Percentiles rank a stretch among this genome's conserved stretches.
Conservation (phyloP, 64 coral and sea anemone genomes). For the Anthopleura sola region DNA sequence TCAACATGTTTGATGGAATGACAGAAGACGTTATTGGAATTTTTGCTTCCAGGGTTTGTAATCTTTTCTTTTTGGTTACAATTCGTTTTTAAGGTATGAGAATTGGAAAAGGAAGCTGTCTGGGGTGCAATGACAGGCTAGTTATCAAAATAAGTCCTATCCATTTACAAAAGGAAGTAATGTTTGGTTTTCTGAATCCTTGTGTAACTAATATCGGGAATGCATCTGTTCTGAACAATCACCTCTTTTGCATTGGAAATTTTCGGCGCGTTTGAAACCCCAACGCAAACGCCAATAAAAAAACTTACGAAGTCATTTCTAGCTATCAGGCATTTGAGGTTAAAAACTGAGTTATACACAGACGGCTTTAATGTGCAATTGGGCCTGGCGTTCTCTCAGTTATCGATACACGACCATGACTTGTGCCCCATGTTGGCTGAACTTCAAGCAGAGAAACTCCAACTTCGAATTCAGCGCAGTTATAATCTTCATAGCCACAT, state of each 20-base stretch:
- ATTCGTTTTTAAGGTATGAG: neutral
- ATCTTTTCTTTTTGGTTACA: neutral
- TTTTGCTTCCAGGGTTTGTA: neutral
- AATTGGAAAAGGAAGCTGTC: conserved; percentile 21
- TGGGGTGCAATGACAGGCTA: neutral
- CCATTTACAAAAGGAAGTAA: conserved; percentile 7
- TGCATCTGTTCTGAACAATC: conserved; percentile 23
- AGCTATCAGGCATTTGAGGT: neutral
- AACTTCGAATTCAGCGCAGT: neutral
- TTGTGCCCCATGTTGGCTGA: neutral
- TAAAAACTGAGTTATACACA: neutral
- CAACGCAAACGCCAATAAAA: neutral
- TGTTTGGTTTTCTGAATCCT: conserved; percentile 9
- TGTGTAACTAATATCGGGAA: conserved; percentile 5
- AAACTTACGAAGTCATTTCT: neutral
- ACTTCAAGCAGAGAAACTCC: neutral
- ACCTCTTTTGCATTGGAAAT: conserved; percentile 5
- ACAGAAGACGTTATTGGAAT: neutral
- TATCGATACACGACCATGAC: neutral
- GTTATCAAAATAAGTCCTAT: conserved; percentile 1
- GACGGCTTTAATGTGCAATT: neutral
- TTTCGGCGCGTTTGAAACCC: neutral
- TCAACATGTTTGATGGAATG: neutral
- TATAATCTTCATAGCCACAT: neutral
- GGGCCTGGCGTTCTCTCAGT: neutral